Conservation (phyloP, 2,888 invertebrate genomes). For the Lepetodrilus schrolli region DNA sequence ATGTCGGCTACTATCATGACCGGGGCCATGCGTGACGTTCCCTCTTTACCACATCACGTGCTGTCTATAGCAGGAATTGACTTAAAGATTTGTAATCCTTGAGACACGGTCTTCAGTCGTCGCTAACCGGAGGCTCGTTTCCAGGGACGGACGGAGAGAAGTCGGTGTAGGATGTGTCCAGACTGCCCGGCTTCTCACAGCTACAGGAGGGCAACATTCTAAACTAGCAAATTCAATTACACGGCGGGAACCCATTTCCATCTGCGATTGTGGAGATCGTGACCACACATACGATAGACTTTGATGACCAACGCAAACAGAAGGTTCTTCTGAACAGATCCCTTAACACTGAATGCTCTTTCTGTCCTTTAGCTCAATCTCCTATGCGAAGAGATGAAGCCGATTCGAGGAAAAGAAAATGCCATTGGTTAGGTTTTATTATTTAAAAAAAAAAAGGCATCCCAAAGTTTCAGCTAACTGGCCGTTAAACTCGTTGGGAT, state of each 20-base stretch:
- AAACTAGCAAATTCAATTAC: conserved; percentile 21
- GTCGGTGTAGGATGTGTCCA: background rate
- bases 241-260: background rate
- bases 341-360: background rate
- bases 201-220: conserved; percentile 1
- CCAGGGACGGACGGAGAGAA: background rate
- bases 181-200: background rate
- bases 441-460: too few species aligned
- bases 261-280: background rate
- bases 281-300: background rate
- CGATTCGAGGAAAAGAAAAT: too few species aligned
- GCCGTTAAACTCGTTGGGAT: too few species aligned
- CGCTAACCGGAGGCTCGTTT: background rate
- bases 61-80: background rate
- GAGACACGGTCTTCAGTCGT: conserved; percentile 2
- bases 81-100: background rate
- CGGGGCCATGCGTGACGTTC: conserved; percentile 16
- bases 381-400: too few species aligned
- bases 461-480: too few species aligned
- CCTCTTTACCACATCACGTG: background rate
- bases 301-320: background rate
- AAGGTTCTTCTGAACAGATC: background rate
- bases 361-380: background rate
- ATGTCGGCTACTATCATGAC: too few species aligned
- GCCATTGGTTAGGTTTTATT: too few species aligned